These are phyloP conservation scores for Setophaga coronata DNA, from an alignment of 2,113 vertebrate species.

Conservation along the genomic window DNA sequence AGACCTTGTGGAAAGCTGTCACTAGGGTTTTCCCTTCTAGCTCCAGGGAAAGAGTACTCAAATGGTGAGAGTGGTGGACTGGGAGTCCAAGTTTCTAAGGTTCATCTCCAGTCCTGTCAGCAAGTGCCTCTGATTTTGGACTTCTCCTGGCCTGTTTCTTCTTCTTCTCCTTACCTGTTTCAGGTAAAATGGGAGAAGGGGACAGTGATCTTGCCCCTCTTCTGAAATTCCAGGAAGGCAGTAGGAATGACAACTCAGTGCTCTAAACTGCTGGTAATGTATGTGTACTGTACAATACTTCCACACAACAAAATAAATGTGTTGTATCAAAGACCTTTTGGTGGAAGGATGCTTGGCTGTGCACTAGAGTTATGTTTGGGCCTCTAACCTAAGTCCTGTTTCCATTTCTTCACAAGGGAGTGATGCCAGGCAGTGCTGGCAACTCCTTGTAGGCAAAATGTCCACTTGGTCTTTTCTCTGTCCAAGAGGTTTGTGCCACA, in stretches of 20 bases:
- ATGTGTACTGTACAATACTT: neutral
- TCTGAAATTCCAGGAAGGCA: neutral
- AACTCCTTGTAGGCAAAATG: neutral
- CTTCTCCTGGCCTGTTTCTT: neutral
- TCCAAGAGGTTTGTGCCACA: neutral
- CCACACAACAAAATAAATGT: slow-evolving; percentile 46
- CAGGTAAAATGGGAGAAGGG: neutral
- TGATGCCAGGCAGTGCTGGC: neutral
- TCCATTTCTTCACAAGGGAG: neutral
- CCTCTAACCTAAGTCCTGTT: neutral
- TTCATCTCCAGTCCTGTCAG: neutral
- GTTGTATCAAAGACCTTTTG: neutral
- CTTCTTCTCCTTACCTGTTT: no score
- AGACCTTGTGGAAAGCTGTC: neutral
- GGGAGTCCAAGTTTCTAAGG: neutral
- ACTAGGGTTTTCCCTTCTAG: neutral
- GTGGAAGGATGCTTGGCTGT: neutral
- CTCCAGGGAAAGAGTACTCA: neutral
- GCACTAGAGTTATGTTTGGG: neutral
- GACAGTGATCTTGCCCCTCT: neutral
- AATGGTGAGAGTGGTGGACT: neutral
- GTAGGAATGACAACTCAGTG: neutral
- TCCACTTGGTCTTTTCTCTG: neutral
- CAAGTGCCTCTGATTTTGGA: neutral
- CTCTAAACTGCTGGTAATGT: slow-evolving; percentile 22